Evolutionary conservation across 2,888 invertebrate species (phyloP), one percentile per base, ranked within the genome.

Genomic region (Lasioglossum oenotherae): DNA sequence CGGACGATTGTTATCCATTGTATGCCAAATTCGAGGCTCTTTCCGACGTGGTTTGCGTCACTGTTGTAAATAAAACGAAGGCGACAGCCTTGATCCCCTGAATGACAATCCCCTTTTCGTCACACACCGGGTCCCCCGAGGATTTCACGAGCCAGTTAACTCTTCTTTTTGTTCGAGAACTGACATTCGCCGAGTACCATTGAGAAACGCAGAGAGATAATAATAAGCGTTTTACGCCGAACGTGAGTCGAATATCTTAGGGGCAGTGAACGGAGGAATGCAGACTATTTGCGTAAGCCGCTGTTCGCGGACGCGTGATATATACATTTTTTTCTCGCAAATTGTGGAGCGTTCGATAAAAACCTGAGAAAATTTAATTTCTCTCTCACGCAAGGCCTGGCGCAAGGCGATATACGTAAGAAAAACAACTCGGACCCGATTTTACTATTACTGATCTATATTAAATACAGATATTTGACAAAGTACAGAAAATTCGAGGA

Each of bases 21-120:
- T 81, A 74, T 79, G 78, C 82, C 80, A 57, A 87, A 88, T 79
- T 83, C 49, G 41, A 74, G 67, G 69, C 78, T 81, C 76, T 72
- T 79, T 79, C 60, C 82, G 60, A 41, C 53, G 23, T 23, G 60
- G 46, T 72, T 78, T 78, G 82, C 84, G 77, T 82, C 84, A 71
- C n/a, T 49, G 27, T 69, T 41, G 74, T 53, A 71, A 78, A 84
- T 74, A 84, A 84, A 82, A 78, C 71, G 53, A 69, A 84, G 74
- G 53, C 38, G 46, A 44, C 31, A 75, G 35, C 69, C 38, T 38
- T 23, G 69, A 81, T 49, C 27, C 46, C 5, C n/a, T 31, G 74
- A 74, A 82, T 69, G 74, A 78, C 84, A 73, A 69, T 69, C 38
- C 69, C 31, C 69, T n/a, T 38, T 38, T 38, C 38, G 69, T 41